Evolutionary conservation across 2,888 invertebrate species (phyloP).

Genomic region (Phania funesta): DNA sequence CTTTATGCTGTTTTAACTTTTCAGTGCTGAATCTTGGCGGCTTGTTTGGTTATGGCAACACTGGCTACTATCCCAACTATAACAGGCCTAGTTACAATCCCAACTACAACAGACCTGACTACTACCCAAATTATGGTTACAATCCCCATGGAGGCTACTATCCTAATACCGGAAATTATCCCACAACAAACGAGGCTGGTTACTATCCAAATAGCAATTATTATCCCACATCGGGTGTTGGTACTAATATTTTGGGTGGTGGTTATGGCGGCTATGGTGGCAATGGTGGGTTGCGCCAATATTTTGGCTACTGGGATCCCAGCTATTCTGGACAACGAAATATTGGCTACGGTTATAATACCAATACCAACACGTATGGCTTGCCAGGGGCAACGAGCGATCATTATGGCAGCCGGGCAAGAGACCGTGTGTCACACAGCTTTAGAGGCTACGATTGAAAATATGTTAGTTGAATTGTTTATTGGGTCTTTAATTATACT

Average conservation of each 20-base stretch:
- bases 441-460: slow-evolving; percentile 74
- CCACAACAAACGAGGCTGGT: slow-evolving; percentile 28
- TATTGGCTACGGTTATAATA: slow-evolving; percentile 83
- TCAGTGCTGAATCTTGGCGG: slow-evolving; percentile 80
- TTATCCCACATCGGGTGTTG: slow-evolving; percentile 70
- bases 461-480: neutral
- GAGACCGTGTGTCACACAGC: slow-evolving; percentile 56
- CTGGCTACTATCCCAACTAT: slow-evolving; percentile 63
- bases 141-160: slow-evolving; percentile 68
- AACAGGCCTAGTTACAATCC: slow-evolving; percentile 27
- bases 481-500: neutral
- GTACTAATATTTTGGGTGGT: slow-evolving; percentile 59
- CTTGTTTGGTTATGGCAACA: slow-evolving; percentile 73
- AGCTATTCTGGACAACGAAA: slow-evolving; percentile 82
- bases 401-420: slow-evolving; percentile 53
- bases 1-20: neutral
- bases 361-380: slow-evolving; percentile 77
- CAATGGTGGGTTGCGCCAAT: slow-evolving; percentile 83
- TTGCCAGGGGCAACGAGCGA: slow-evolving; percentile 68
- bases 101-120: slow-evolving; percentile 32
- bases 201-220: slow-evolving; percentile 58
- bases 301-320: slow-evolving; percentile 83
- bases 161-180: slow-evolving; percentile 61
- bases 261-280: slow-evolving; percentile 80
- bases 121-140: slow-evolving; percentile 66